Percentiles rank a stretch among this genome's conserved stretches.
These are phyloP conservation scores for Andrena marginata DNA, from an alignment of 2,888 invertebrate species.

Conservation along the genomic window DNA sequence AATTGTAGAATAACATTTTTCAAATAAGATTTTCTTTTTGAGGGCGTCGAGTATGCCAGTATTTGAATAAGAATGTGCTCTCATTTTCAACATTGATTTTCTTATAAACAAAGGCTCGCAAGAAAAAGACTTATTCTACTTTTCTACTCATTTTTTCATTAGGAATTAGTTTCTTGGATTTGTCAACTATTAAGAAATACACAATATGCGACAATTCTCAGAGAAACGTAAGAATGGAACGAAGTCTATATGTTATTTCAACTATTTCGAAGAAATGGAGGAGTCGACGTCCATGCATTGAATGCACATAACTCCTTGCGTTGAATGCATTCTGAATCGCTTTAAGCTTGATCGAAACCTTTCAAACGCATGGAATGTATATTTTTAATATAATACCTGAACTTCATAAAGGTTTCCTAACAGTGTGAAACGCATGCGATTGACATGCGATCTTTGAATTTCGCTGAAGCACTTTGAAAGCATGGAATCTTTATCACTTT, in stretches of 20 bases:
- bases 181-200: too few species aligned
- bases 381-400: conserved; percentile 14
- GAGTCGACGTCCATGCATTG: not conserved
- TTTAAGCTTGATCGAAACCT: conserved; percentile 12
- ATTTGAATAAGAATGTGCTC: too few species aligned
- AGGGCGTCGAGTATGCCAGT: too few species aligned
- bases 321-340: not conserved
- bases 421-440: not conserved
- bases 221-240: not conserved
- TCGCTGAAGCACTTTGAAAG: not conserved
- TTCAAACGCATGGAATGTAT: not conserved
- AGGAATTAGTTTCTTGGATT: too few species aligned
- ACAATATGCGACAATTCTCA: too few species aligned
- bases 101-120: too few species aligned
- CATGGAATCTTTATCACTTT: not conserved
- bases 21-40: too few species aligned
- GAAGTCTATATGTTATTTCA: not conserved
- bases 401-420: not conserved
- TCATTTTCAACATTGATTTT: too few species aligned
- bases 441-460: not conserved
- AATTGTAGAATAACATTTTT: too few species aligned
- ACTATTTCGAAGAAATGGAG: conserved; percentile 1
- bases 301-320: not conserved
- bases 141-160: too few species aligned
- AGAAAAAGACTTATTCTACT: too few species aligned